These are phyloP conservation scores for Thalassophryne amazonica DNA, from an alignment of 2,797 vertebrate species.

Conservation along the genomic window DNA sequence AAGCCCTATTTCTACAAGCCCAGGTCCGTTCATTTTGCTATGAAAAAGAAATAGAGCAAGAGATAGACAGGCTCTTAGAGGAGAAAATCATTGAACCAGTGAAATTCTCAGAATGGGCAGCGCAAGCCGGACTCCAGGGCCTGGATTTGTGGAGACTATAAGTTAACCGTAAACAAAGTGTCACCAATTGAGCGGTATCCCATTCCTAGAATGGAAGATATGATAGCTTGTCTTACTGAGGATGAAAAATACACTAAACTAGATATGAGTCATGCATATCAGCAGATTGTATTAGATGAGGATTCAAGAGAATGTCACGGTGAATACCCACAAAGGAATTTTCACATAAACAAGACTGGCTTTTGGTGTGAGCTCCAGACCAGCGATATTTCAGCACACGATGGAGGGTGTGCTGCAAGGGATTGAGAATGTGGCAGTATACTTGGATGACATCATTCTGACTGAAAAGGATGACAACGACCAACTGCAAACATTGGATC, in stretches of 20 bases:
- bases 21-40: constrained; percentile 6
- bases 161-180: constrained; percentile 2
- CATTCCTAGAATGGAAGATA: constrained; percentile 12
- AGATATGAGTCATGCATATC: constrained; percentile 15
- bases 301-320: too few species aligned
- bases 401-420: constrained; percentile 1
- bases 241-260: constrained; percentile 9
- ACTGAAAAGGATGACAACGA: not conserved
- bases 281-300: constrained; percentile 7
- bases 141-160: constrained; percentile 15
- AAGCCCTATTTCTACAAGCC: not conserved
- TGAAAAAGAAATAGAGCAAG: not conserved
- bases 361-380: constrained; percentile 3
- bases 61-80: not conserved
- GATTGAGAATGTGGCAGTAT: not conserved
- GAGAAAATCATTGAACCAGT: not conserved
- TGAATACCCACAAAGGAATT: constrained; percentile 9
- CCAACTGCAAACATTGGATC: not conserved
- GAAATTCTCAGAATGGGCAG: too few species aligned
- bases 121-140: too few species aligned
- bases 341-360: constrained; percentile 13
- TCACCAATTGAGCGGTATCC: constrained; percentile 11
- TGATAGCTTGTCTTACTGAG: not conserved
- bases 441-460: not conserved
- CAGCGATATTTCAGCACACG: constrained; percentile 1